phyloP scores from a whole-genome alignment of 2,113 vertebrate genomes.

The Amazona vittata region DNA sequence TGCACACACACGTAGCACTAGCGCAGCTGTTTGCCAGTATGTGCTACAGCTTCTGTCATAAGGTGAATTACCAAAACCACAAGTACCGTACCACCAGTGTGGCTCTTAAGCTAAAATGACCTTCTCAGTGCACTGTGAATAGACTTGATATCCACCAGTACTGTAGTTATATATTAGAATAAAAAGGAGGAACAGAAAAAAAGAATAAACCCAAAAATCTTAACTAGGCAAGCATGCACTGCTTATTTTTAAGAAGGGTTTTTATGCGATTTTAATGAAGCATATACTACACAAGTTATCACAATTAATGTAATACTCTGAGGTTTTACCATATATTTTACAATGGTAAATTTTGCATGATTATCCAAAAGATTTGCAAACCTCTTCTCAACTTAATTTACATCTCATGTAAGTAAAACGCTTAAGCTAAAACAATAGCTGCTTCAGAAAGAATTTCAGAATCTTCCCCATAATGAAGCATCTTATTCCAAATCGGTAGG shows the following conservation, averaged over 20 bases:
- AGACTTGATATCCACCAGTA: neutral
- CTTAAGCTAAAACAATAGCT: neutral
- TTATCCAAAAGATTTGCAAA: neutral
- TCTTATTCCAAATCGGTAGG: neutral
- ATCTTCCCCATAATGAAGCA: neutral
- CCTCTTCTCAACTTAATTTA: neutral
- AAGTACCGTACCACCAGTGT: neutral
- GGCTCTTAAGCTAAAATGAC: neutral
- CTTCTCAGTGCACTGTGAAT: neutral
- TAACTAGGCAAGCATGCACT: neutral
- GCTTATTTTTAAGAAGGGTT: neutral
- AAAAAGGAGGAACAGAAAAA: neutral
- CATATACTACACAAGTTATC: neutral
- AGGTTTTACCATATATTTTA: neutral
- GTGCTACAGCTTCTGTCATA: neutral
- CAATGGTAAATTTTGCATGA: neutral
- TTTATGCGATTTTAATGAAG: neutral
- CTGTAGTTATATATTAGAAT: neutral
- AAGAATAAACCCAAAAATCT: neutral
- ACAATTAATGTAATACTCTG: neutral
- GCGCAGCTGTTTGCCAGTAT: neutral
- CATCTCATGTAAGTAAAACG: neutral
- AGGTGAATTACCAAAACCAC: neutral
- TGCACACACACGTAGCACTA: neutral
- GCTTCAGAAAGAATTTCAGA: neutral